phyloP scores from a whole-genome alignment of 2,888 invertebrate genomes.

The Idaea dimidiata region DNA sequence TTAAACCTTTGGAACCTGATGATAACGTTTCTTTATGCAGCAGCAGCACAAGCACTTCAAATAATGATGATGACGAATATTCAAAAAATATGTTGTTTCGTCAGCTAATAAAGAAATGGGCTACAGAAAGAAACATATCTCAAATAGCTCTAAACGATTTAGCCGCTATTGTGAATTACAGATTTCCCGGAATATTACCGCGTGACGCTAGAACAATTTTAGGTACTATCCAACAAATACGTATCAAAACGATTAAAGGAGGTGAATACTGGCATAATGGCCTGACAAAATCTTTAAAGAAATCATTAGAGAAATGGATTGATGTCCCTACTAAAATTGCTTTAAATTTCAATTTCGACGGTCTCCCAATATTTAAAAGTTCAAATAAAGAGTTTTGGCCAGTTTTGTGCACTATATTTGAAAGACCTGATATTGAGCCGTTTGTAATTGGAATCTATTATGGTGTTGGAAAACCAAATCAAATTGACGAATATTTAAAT shows the following conservation, averaged over 20 bases:
- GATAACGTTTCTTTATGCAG: too few relatives aligned
- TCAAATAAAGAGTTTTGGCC: conserved; percentile 29
- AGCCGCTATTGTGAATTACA: too few relatives aligned
- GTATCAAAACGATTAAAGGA: background rate
- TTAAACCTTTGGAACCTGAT: too few relatives aligned
- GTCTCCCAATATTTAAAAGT: conserved; percentile 27
- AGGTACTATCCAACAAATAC: too few relatives aligned
- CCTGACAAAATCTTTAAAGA: background rate
- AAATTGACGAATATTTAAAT: conserved; percentile 14
- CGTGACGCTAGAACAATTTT: too few relatives aligned
- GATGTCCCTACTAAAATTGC: conserved; percentile 2
- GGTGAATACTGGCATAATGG: background rate
- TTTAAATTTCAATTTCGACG: conserved; percentile 27
- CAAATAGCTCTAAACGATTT: too few relatives aligned
- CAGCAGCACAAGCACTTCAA: too few relatives aligned
- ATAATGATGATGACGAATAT: too few relatives aligned
- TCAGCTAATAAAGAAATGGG: too few relatives aligned
- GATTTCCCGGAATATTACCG: too few relatives aligned
- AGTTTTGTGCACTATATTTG: conserved; percentile 20
- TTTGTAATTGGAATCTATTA: conserved; percentile 25
- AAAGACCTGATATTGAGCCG: conserved; percentile 12
- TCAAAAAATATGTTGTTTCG: too few relatives aligned
- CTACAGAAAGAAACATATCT: too few relatives aligned
- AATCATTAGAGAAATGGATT: background rate
- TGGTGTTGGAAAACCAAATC: conserved; percentile 22